Base-by-base conservation (phyloP, 2,888 invertebrate species). In the Caenorhabditis panamensis region DNA sequence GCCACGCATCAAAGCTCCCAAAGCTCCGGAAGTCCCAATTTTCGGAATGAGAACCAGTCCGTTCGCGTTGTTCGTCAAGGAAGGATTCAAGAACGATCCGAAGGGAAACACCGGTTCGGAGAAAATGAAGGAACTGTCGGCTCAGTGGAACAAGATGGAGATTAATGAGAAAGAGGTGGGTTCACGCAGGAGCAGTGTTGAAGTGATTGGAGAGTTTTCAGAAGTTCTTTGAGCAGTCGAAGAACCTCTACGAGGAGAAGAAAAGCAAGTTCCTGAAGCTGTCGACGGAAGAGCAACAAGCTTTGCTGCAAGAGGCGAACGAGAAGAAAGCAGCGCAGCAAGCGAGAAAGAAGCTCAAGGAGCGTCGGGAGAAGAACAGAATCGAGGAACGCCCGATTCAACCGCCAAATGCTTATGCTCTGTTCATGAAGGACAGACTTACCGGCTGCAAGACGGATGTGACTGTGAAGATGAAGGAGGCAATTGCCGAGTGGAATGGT, bases 381-480 rank as follows among this genome's bases (percentile, higher is more conserved):
- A 20, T 20, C 5, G 56, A 36, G 8, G 79, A 73, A 37, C 73
- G 69, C 37, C 79, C 79, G 36, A 36, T 44, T n/a, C 16, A 47
- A 41, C 73, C 75, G 13, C 68, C 79, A 8, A 75, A 44, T 64
- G 63, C 79, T 0, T 79, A 75, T 47, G 69, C 75, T 2, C 63
- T 79, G 1, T 79, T 59, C 64, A 54, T 75, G 37, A 79, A 79
- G 26, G 75, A 79, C 3, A 53, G 72, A 16, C 13, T 71, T 20
- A 54, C 53, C 8, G 79, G 72, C 22, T 2, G 28, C 26, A 49
- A 36, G n/a, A 36, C 16, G 5, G 44, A 44, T 16, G 22, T 22
- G 6, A 68, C 16, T 9, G 63, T 68, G 5, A 54, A 62, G 13
- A 49, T 79, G 63, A 72, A 73, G 51, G 54, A 68, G 11, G 62